Evolutionary conservation across 2,797 vertebrate genomes (phyloP).

Genomic region (Muraenolepis orangiensis): DNA sequence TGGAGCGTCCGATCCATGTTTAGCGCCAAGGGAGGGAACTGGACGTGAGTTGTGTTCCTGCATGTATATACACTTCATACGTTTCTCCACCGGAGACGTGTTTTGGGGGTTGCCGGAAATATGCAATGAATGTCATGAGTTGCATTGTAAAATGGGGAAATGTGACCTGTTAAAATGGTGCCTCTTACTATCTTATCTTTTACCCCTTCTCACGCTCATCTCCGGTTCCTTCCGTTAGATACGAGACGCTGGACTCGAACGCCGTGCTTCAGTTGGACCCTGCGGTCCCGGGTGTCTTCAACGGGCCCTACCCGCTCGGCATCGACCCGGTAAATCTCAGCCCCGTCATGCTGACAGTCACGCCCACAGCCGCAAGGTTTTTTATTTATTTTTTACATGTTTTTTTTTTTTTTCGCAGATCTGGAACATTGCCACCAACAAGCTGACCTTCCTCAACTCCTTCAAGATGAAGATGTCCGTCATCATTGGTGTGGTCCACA

Average conservation of each 20-base stretch:
- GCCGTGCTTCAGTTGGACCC: slow-evolving; percentile 88
- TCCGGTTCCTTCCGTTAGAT: slow-evolving; percentile 42
- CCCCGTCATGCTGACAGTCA: no score
- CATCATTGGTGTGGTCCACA: slow-evolving; percentile 92
- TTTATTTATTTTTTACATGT: no score
- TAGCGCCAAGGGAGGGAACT: slow-evolving; percentile 71
- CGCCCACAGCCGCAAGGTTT: no score
- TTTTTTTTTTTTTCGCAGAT: slow-evolving; percentile 70
- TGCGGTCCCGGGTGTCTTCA: slow-evolving; percentile 85
- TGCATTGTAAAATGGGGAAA: not conserved
- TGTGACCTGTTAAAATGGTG: not conserved
- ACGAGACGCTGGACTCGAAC: slow-evolving; percentile 76
- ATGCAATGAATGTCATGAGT: not conserved
- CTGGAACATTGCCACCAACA: slow-evolving; percentile 95
- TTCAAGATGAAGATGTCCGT: slow-evolving; percentile 99
- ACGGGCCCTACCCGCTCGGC: slow-evolving; percentile 92
- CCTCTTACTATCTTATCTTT: not conserved
- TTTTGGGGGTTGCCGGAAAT: no score
- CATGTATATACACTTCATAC: not conserved
- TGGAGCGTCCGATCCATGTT: slow-evolving; percentile 98
- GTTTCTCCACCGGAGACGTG: not conserved
- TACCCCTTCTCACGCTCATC: not conserved
- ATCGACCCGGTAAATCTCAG: slow-evolving; percentile 88
- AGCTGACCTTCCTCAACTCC: slow-evolving; percentile 96
- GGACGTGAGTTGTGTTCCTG: slow-evolving; percentile 80